Percentiles rank a stretch among this genome's conserved stretches.
Evolutionary conservation across 2,797 vertebrate species (phyloP).

Genomic region (Pipistrellus pygmaeus): DNA sequence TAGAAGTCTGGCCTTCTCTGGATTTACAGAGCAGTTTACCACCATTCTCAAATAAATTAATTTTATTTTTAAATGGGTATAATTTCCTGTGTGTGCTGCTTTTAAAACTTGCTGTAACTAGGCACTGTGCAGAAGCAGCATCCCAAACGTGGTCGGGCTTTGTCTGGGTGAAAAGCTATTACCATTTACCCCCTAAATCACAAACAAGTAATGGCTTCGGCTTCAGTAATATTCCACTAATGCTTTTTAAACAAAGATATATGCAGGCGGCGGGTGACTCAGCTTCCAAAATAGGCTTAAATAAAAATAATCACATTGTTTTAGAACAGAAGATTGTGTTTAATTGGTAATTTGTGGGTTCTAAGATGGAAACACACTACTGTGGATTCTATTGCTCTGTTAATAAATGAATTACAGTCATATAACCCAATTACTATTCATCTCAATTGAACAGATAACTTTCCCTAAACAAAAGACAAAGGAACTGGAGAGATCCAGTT

Average conservation of each 20-base stretch:
- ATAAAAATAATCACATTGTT: slow-evolving; percentile 77
- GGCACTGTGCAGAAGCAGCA: neutral
- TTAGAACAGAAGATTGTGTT: slow-evolving; percentile 77
- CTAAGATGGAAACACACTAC: slow-evolving; percentile 75
- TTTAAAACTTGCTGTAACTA: slow-evolving; percentile 60
- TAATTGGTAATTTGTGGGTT: slow-evolving; percentile 73
- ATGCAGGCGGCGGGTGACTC: neutral
- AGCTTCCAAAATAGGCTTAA: slow-evolving; percentile 75
- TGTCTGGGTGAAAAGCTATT: slow-evolving; percentile 9
- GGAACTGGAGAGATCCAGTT: slow-evolving; percentile 61
- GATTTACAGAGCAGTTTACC: neutral
- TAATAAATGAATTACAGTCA: slow-evolving; percentile 74
- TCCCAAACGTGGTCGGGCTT: neutral
- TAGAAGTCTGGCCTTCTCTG: neutral
- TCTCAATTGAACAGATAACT: slow-evolving; percentile 75
- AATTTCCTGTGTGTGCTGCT: slow-evolving; percentile 38
- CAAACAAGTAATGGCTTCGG: slow-evolving; percentile 8
- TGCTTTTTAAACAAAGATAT: slow-evolving; percentile 77
- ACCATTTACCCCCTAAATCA: slow-evolving; percentile 41
- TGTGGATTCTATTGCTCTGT: slow-evolving; percentile 74
- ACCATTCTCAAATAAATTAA: slow-evolving; percentile 53
- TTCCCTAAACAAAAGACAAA: slow-evolving; percentile 73
- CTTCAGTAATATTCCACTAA: slow-evolving; percentile 71
- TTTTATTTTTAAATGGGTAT: slow-evolving; percentile 54
- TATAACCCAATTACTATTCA: slow-evolving; percentile 76